These are phyloP conservation scores for Drosophila rufa DNA, from an alignment of 1,140 invertebrate genomes.

Conservation along the genomic window DNA sequence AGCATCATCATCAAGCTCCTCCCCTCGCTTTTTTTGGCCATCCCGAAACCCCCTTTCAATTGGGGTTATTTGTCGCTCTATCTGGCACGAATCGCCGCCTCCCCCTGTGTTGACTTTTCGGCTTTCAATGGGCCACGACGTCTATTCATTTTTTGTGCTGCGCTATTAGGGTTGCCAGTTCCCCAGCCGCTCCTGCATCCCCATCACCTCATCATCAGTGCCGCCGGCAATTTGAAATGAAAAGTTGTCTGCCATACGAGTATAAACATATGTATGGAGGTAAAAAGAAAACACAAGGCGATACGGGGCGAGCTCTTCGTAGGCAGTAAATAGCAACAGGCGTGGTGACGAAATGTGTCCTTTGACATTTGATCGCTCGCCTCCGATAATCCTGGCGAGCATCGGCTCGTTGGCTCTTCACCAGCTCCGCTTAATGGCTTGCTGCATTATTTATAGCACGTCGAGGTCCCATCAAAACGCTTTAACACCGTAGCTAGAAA, in stretches of 20 bases:
- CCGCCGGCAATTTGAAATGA: conserved; percentile 74
- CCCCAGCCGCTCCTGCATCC: background rate
- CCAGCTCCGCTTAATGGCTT: conserved; percentile 72
- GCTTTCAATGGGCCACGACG: conserved; percentile 71
- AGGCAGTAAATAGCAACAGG: conserved; percentile 78
- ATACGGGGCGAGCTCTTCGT: conserved; percentile 43
- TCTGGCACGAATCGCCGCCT: conserved; percentile 52
- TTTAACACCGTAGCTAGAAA: conserved; percentile 49
- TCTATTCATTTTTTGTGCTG: conserved; percentile 79
- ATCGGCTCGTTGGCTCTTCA: conserved; percentile 53
- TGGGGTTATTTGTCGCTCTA: conserved; percentile 83
- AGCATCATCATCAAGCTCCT: conserved; percentile 7
- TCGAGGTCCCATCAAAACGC: conserved; percentile 71
- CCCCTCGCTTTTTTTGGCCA: background rate
- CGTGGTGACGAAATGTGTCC: conserved; percentile 80
- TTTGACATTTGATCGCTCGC: conserved; percentile 82
- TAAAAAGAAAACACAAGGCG: conserved; percentile 52
- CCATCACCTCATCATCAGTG: conserved; percentile 1
- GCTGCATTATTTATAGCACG: conserved; percentile 76
- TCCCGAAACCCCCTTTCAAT: conserved; percentile 59
- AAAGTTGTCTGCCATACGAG: conserved; percentile 75
- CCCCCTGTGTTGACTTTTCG: conserved; percentile 74
- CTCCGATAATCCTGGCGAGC: conserved; percentile 68
- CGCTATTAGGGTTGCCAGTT: conserved; percentile 55
- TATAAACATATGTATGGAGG: conserved; percentile 60